Base-by-base conservation (phyloP, 1,140 invertebrate species). In the Formica selysi region DNA sequence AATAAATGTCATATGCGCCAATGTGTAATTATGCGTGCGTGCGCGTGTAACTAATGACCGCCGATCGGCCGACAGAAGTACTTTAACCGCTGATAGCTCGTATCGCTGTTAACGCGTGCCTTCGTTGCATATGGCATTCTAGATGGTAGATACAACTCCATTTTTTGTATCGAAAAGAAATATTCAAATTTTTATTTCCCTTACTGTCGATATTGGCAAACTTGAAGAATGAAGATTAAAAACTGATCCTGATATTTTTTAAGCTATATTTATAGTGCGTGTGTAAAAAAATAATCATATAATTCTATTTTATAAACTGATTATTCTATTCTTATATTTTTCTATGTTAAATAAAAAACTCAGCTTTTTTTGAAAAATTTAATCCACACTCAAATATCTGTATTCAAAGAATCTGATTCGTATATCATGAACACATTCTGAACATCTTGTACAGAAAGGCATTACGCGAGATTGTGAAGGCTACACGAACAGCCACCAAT, bases 31-130 rank as follows among this genome's bases (percentile, higher is more conserved):
- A 86, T 64, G 54, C 38, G 79, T 62, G 36, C 76, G 67, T 83
- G 79, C 65, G 41, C 38, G 76, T 70, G 85, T 86, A 86, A 86
- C 76, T 86, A 86, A 86, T 86, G 84, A 86, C 54, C 76, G 80
- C 22, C 41, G 84, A 88, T 86, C 74, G 54, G 29, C 59, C 59
- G 70, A 73, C 79, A 81, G 79, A 81, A 81, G 54, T 83, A 83
- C 67, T 83, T 29, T 61, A 83, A 73, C 79, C 26, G 54, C 79
- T 67, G 67, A 81, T 81, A 81, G 59, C 51, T 36, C 57, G 65
- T 71, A 81, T 71, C 65, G 79, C 54, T 16, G 44, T 73, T 2
- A 73, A 81, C 19, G 38, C 22, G 38, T 54, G 36, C 54, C 29
- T 44, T 29, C 19, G 22, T 70, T 59, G 11, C 64, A 36, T 36